phyloP scores from a whole-genome alignment of 53 echinoderm and acorn worm genomes.

The Arbacia lixula region DNA sequence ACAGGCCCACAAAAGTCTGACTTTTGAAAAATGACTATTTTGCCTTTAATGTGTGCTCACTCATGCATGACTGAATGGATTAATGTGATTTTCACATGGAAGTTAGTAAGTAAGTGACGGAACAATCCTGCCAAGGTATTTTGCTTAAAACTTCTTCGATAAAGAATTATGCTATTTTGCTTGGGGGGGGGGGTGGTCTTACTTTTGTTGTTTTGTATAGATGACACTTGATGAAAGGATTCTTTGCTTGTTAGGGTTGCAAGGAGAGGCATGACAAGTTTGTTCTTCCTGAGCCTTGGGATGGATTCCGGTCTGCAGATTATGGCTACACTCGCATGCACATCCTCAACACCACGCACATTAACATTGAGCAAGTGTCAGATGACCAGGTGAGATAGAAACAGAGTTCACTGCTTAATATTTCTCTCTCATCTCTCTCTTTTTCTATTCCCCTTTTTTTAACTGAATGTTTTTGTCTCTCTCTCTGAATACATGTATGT shows the following conservation, averaged over 20 bases:
- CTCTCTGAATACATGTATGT: too few species aligned
- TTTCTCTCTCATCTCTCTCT: neutral
- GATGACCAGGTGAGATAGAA: constrained; percentile 72
- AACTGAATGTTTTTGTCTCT: neutral
- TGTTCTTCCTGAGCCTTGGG: constrained; percentile 57
- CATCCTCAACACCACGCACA: constrained; percentile 80
- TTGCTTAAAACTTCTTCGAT: too few species aligned
- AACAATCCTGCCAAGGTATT: neutral
- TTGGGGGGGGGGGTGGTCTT: neutral
- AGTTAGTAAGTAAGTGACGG: neutral
- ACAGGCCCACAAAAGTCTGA: too few species aligned
- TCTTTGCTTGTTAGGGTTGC: constrained; percentile 69
- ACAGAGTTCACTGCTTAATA: neutral
- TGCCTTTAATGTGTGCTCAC: too few species aligned
- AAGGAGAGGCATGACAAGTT: constrained; percentile 60
- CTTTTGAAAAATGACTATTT: too few species aligned
- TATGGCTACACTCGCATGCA: constrained; percentile 88
- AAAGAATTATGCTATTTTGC: too few species aligned
- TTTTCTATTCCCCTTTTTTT: neutral
- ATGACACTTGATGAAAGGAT: neutral
- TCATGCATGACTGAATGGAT: too few species aligned
- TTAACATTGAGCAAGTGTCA: constrained; percentile 84
- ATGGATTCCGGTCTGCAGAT: constrained; percentile 86
- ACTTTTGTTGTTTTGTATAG: neutral
- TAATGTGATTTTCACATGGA: too few species aligned